Conservation (phyloP, 2,113 vertebrate species). For the Bubo bubo region DNA sequence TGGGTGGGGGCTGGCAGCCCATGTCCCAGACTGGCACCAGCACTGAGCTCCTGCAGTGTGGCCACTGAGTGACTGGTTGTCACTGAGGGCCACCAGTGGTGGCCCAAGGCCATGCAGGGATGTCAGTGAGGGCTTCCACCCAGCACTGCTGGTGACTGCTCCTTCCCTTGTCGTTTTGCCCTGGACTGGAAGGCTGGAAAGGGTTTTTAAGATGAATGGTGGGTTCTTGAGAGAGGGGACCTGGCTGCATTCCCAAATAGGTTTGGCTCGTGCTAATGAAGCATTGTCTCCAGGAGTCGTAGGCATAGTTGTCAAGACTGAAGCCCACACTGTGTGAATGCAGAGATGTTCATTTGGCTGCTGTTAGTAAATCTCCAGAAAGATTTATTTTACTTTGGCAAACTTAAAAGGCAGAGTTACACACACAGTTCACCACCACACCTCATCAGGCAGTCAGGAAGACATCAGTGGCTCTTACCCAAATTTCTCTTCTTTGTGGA, state of each 20-base stretch:
- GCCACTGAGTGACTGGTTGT: no score
- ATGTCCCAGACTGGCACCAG: neutral
- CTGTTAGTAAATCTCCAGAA: neutral
- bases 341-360: neutral
- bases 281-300: neutral
- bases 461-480: neutral
- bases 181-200: neutral
- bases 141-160: neutral
- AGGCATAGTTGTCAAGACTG: neutral
- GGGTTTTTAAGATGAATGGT: no score
- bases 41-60: neutral
- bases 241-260: neutral
- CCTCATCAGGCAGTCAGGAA: neutral
- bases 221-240: neutral
- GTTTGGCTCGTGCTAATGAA: neutral
- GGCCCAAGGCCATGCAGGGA: neutral
- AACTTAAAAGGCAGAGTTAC: no score
- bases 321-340: neutral
- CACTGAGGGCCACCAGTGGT: neutral
- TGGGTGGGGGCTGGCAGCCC: neutral
- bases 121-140: neutral
- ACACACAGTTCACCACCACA: no score
- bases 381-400: neutral
- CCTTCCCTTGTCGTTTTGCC: neutral
- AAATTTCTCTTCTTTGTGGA: neutral